Evolutionary conservation across 2,888 invertebrate species (phyloP), one percentile per base, ranked within the genome.

Genomic region (Lasioglossum morio): DNA sequence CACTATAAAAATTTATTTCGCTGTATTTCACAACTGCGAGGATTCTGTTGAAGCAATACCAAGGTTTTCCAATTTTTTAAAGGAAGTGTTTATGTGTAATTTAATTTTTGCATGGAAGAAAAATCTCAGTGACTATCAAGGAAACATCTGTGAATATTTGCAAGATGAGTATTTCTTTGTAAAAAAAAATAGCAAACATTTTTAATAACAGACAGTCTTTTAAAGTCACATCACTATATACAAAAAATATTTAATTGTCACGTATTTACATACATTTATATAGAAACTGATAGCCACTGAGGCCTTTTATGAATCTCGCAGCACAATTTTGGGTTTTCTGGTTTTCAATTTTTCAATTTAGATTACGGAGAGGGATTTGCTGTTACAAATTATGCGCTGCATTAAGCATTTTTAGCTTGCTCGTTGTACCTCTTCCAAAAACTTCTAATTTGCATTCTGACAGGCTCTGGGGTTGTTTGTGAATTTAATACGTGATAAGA

Each of bases 401-500:
- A 19, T 48, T 19, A 23, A 23, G 10, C 23, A 23, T 23, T 10
- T 53, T 10, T 53, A 8, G 10, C 53, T 10, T 12, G 10, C 4
- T 57, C 12, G 57, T 57, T 16, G 19, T 30, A 7, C 5, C 8
- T 3, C 7, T 8, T 3, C 7, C 19, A 16, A 63, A 63, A 16
- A 34, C 69, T 34, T 69, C 10, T 37, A 69, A 37, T 19, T 69
- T 34, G 10, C 37, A 37, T 57, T 4, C n/a, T n/a, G 19, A 8
- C 23, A 69, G 10, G 4, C 37, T 23, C 23, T 34, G 2, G 37
- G 16, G 5, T 12, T 27, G 27, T 10, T 70, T 40, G 37, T 48
- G 72, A 75, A 80, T 79, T 70, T 60, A 75, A 48, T 48, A 57
- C 8, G n/a, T 12, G 46, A 69, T 34, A n/a, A 72, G 19, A n/a